Base-by-base conservation (phyloP, 2,888 invertebrate genomes). In the Ischnus inquisitorius region DNA sequence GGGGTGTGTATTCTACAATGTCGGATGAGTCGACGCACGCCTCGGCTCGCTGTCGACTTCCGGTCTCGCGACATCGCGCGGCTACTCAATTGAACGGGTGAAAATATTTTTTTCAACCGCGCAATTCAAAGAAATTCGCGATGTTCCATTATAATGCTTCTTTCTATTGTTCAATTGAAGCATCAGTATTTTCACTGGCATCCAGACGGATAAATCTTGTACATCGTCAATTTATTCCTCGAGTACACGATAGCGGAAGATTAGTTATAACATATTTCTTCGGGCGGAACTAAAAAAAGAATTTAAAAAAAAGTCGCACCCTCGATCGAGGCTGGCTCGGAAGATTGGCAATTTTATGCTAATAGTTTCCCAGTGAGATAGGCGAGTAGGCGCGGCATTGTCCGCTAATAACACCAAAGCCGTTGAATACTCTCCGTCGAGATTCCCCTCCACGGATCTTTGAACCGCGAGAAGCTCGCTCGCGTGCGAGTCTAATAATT, bases 341-440 rank as follows among this genome's bases (percentile, higher is more conserved):
- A 87, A 87, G 89, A 90, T 86, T 88, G 84, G 88, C 81, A 87
- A 87, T 90, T 89, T 91, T 91, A 92, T 91, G 92, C 89, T 92
- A 92, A 92, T 92, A 76, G 34, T 34, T 83, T 41, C 85, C 64
- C 60, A 72, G 39, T 69, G 68, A 82, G 34, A 28, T 22, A 41
- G 68, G 19, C 19, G 77, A 78, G 82, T 86, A 89, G 88, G 89
- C 86, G 90, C 87, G 88, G 89, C 89, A 90, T 90, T 91, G 91
- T 91, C 87, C 90, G 88, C 85, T 92, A 90, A 91, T 92, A 92
- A 91, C 84, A 87, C 85, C 78, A 82, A 68, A 75, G 80, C 65
- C 57, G 64, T 62, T 60, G 57, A 14, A 60, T 60, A 60, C 14
- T 60, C 57, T 14, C 25, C 34, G 19, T 8, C 16, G 39, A 57